These are phyloP conservation scores for Squalus acanthias DNA, from an alignment of 2,797 vertebrate species.

Conservation along the genomic window DNA sequence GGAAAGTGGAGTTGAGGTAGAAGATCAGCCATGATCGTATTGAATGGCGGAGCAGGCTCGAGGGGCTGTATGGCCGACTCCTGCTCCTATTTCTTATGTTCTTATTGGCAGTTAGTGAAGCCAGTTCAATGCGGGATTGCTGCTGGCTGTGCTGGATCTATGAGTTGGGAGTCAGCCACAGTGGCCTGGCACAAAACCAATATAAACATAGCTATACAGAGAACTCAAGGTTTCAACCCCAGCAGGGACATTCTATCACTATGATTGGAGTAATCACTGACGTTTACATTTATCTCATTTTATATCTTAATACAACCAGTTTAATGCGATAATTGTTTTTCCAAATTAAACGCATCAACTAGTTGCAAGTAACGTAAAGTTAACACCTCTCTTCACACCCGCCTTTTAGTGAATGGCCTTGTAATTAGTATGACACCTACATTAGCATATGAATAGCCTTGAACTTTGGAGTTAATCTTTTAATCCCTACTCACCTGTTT, in stretches of 20 bases:
- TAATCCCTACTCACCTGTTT: conserved; percentile 33
- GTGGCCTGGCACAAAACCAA: neutral
- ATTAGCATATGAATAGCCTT: conserved; percentile 33
- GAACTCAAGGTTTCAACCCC: neutral
- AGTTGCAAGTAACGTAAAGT: neutral
- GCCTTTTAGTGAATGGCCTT: neutral
- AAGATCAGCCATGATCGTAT: too few relatives aligned
- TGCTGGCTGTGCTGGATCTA: neutral
- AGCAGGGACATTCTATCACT: neutral
- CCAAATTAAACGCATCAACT: neutral
- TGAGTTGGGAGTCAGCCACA: neutral
- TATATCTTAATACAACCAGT: neutral
- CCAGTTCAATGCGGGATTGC: neutral
- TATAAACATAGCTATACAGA: neutral
- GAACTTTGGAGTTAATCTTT: conserved; percentile 33
- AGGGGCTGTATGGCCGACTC: too few relatives aligned
- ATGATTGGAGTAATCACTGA: neutral
- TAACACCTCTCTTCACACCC: neutral
- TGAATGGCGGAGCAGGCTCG: too few relatives aligned
- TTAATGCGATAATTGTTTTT: conserved; percentile 2
- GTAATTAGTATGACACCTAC: neutral
- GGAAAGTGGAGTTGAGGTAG: too few relatives aligned
- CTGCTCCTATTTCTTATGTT: too few relatives aligned
- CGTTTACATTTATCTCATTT: conserved; percentile 15
- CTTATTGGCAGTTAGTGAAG: neutral